Evolutionary conservation across 2,888 invertebrate genomes (phyloP).

Genomic region (Elmis aenea): DNA sequence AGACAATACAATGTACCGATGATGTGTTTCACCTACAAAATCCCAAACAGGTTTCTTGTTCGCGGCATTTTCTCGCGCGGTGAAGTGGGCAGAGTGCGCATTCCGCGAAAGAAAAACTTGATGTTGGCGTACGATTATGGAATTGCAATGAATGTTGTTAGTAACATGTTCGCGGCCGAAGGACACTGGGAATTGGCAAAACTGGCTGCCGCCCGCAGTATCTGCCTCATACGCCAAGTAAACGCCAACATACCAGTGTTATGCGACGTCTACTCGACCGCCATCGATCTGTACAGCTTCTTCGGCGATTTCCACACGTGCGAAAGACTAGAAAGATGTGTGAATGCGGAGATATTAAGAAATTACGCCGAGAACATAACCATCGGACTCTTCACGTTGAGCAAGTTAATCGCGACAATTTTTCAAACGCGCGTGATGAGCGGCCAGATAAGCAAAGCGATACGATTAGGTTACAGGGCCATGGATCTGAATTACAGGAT

Average conservation of each 20-base stretch:
- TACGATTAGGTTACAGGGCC: conserved; percentile 47
- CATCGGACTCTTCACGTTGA: conserved; percentile 48
- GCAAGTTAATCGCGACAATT: conserved; percentile 46
- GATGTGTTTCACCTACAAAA: conserved; percentile 22
- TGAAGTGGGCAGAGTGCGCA: neutral
- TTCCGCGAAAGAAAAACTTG: neutral
- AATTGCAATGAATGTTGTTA: conserved; percentile 26
- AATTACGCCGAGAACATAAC: conserved; percentile 39
- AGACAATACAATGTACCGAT: conserved; percentile 32
- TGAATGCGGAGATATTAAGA: conserved; percentile 27
- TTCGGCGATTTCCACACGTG: conserved; percentile 44
- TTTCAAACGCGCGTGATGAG: conserved; percentile 47
- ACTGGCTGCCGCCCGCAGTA: conserved; percentile 27
- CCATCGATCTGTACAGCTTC: conserved; percentile 48
- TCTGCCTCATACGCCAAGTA: conserved; percentile 22
- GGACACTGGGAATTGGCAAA: conserved; percentile 35
- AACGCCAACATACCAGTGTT: conserved; percentile 45
- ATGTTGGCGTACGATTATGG: conserved; percentile 15
- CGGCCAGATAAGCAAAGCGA: conserved; percentile 39
- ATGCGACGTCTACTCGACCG: conserved; percentile 49
- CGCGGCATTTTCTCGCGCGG: conserved; percentile 1
- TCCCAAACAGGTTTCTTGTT: conserved; percentile 10
- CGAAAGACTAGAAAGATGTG: conserved; percentile 39
- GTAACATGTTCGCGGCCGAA: conserved; percentile 27
- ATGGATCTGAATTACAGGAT: conserved; percentile 47